Conservation (phyloP, 2,888 invertebrate species). For the Drosophila differens region DNA sequence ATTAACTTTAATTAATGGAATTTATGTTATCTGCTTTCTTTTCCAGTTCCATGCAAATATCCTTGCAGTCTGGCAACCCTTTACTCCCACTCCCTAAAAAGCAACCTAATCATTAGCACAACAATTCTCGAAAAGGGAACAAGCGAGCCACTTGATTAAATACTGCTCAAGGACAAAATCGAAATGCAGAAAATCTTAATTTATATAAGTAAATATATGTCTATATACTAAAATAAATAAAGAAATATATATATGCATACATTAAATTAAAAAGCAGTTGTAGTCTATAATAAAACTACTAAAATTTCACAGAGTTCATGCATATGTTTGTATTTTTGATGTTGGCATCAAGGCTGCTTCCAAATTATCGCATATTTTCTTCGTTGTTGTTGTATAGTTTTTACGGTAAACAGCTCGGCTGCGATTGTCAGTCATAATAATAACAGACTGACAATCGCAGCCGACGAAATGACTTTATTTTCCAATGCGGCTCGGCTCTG, state of each 20-base stretch:
- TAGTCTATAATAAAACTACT: neutral
- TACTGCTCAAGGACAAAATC: neutral
- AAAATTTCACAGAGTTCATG: neutral
- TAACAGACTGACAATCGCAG: constrained; percentile 19
- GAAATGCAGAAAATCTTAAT: neutral
- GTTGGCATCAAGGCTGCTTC: neutral
- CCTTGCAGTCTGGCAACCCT: neutral
- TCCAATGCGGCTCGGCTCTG: constrained; percentile 23
- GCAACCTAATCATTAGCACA: neutral
- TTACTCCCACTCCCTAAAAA: neutral
- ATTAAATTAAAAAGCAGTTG: neutral
- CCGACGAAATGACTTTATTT: constrained; percentile 72
- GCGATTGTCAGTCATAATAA: too few species aligned
- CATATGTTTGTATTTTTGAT: neutral
- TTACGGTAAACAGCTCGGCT: neutral
- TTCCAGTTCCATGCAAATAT: neutral
- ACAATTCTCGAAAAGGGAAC: neutral
- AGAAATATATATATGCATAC: neutral
- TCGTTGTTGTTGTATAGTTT: constrained; percentile 13
- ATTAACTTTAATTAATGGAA: too few species aligned
- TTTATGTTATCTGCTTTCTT: neutral
- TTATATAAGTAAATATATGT: neutral
- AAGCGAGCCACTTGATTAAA: neutral
- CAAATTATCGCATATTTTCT: neutral
- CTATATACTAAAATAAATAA: neutral